Percentiles rank a stretch among this genome's conserved stretches.
Evolutionary conservation across 37 sponge, comb jelly and placozoan species (phyloP).

Genomic region (Cliona cf. orientalis): DNA sequence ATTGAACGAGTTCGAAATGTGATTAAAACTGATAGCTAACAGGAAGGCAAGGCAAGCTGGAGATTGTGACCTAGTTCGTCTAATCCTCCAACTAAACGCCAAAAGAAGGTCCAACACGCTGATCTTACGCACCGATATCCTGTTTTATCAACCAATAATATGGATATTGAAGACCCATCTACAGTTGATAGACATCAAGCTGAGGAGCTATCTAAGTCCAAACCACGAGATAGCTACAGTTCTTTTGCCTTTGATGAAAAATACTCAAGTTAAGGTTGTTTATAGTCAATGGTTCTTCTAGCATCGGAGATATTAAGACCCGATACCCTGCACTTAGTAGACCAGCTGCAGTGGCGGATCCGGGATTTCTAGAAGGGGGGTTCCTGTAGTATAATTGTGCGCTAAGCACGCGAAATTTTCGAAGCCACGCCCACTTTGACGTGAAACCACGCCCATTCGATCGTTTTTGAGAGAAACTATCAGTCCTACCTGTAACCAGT

Average conservation of each 20-base stretch:
- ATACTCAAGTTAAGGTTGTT: background rate
- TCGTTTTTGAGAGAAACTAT: no score
- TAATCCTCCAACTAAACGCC: background rate
- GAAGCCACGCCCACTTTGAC: no score
- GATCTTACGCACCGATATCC: background rate
- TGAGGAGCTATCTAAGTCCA: conserved; percentile 23
- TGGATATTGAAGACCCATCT: background rate
- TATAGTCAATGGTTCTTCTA: conserved; percentile 18
- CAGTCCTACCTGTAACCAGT: no score
- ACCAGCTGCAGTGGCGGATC: no score
- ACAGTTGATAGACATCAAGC: conserved; percentile 7
- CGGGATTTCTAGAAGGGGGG: no score
- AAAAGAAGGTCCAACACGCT: no score
- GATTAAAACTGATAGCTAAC: background rate
- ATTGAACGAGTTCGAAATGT: conserved; percentile 36
- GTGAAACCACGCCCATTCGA: no score
- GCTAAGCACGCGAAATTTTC: no score
- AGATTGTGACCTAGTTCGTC: no score
- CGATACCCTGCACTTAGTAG: background rate
- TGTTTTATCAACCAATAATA: background rate
- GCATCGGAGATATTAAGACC: conserved; percentile 1
- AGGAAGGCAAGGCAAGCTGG: background rate
- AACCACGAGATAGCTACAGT: conserved; percentile 37
- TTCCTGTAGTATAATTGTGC: no score
- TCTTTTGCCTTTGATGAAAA: conserved; percentile 30